Conservation (phyloP, 2,113 vertebrate genomes). For the Pluvianellus socialis region DNA sequence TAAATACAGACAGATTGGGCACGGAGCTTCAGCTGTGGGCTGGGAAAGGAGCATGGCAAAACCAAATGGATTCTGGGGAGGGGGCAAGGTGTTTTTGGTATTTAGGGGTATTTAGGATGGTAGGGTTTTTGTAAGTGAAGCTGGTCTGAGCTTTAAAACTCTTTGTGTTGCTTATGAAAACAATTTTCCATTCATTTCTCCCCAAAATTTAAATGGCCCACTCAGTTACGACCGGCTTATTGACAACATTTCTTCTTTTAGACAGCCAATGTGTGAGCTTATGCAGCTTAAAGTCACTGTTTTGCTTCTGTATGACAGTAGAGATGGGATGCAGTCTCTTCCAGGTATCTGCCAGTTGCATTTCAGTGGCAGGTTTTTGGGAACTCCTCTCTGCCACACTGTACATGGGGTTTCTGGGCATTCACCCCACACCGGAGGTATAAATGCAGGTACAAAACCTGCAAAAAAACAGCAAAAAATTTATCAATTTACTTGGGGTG, state of each 20-base stretch:
- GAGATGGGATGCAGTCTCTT: not conserved
- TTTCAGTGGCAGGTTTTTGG: not conserved
- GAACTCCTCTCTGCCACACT: not conserved
- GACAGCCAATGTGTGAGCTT: not conserved
- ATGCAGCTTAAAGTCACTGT: not conserved
- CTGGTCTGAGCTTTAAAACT: not conserved
- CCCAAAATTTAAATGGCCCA: not conserved
- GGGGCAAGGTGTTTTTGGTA: rapidly evolving
- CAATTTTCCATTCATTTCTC: not conserved
- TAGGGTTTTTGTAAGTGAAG: not conserved
- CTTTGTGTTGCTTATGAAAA: not conserved
- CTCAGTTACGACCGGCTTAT: not conserved
- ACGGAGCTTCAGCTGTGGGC: not conserved
- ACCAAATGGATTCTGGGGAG: not conserved
- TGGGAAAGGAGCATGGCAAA: not conserved
- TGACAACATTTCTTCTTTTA: not conserved
- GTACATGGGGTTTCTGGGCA: not conserved
- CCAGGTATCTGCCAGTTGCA: not conserved
- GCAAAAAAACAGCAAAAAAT: not conserved
- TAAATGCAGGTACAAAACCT: not conserved
- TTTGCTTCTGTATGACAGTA: not conserved
- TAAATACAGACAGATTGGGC: not conserved
- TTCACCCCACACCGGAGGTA: no score
- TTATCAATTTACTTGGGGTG: not conserved
- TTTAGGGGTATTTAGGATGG: not conserved